These are phyloP conservation scores for Heliconius hortense DNA, from an alignment of 2,888 invertebrate species.

Conservation along the genomic window DNA sequence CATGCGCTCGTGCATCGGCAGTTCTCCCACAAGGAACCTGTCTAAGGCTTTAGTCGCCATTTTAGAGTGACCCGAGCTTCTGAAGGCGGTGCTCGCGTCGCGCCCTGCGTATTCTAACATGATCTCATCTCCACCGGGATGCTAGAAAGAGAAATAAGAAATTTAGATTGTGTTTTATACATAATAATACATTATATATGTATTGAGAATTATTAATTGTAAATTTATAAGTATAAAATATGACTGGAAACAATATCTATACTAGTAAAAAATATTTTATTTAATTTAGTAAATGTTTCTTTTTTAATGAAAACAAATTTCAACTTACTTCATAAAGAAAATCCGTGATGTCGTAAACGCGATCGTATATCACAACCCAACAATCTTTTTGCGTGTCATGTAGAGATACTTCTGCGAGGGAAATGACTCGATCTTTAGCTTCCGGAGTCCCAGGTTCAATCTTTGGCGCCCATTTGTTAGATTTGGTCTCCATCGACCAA, in stretches of 20 bases:
- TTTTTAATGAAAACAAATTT: constrained; percentile 3
- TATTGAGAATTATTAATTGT: not conserved
- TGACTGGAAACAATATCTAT: not conserved
- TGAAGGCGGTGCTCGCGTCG: constrained; percentile 91
- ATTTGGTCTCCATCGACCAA: constrained; percentile 61
- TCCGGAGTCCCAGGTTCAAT: constrained; percentile 62
- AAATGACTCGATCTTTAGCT: constrained; percentile 77
- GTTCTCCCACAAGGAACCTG: constrained; percentile 88
- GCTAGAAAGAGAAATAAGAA: constrained; percentile 67
- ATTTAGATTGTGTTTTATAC: not conserved
- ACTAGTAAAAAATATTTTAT: not conserved
- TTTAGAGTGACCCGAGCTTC: constrained; percentile 89
- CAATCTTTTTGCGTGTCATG: constrained; percentile 89
- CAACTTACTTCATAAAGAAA: constrained; percentile 86
- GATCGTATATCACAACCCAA: constrained; percentile 94
- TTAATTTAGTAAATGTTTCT: too few species aligned
- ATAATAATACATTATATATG: not conserved
- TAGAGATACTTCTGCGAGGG: constrained; percentile 88
- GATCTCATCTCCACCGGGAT: constrained; percentile 92
- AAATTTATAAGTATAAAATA: not conserved
- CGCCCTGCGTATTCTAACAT: constrained; percentile 92
- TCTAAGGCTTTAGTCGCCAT: constrained; percentile 84
- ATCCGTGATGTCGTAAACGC: constrained; percentile 90
- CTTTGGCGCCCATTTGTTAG: constrained; percentile 53
- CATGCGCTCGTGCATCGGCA: constrained; percentile 87